phyloP scores from a whole-genome alignment of 2,888 invertebrate species.

The Phytoseiulus persimilis region DNA sequence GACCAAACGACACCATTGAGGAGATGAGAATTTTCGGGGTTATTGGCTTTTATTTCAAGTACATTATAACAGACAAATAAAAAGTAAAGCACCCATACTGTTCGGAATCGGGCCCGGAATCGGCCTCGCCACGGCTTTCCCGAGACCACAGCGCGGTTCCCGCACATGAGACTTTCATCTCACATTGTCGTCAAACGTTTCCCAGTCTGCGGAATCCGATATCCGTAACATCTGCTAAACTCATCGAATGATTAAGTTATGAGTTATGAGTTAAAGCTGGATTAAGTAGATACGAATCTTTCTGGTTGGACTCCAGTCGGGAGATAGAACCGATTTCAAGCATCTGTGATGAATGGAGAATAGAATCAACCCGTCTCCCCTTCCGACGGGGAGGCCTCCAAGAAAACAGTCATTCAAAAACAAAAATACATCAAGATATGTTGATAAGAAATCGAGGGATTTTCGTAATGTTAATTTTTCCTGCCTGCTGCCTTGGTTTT shows the following conservation, averaged over 20 bases:
- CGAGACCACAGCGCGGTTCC: not conserved
- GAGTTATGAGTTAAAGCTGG: not conserved
- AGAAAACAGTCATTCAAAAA: not conserved
- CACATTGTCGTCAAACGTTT: not conserved
- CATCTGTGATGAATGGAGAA: not conserved
- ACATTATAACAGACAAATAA: not conserved
- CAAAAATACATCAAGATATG: not conserved
- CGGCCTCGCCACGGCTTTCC: not conserved
- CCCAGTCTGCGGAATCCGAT: not conserved
- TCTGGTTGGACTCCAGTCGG: not conserved
- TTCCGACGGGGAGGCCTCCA: not conserved
- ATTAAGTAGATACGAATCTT: not conserved
- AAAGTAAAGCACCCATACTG: not conserved
- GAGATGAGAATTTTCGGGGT: not conserved
- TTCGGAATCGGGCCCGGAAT: not conserved
- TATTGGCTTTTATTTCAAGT: not conserved
- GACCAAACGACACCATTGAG: no score
- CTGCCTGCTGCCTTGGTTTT: not conserved
- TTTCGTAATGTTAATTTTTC: not conserved
- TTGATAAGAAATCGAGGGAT: not conserved
- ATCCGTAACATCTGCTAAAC: not conserved
- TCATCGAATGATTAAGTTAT: not conserved
- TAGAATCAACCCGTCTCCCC: not conserved
- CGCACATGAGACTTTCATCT: not conserved
- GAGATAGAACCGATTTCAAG: not conserved